These are phyloP conservation scores for Linepithema humile DNA, from an alignment of 1,140 invertebrate species.

Conservation along the genomic window DNA sequence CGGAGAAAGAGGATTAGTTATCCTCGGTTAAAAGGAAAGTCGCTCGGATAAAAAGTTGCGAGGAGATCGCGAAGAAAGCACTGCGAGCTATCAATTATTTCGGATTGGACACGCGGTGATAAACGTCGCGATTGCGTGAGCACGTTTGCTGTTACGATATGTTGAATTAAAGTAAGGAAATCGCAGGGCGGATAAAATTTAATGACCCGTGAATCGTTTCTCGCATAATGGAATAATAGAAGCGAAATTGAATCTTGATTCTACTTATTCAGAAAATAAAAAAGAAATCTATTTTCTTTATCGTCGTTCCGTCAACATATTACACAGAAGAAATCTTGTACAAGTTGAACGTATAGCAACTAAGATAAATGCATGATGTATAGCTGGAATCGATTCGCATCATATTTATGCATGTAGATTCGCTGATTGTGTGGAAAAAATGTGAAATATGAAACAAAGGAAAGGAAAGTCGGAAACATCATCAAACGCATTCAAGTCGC, in stretches of 20 bases:
- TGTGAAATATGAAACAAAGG: constrained; percentile 26
- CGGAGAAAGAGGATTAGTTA: background rate
- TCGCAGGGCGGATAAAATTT: background rate
- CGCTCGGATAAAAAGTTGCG: background rate
- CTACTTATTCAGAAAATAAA: background rate
- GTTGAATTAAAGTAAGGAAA: background rate
- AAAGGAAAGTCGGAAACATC: background rate
- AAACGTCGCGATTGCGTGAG: constrained; percentile 23
- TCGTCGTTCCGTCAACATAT: background rate
- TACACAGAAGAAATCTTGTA: background rate
- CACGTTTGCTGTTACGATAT: background rate
- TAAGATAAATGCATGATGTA: background rate
- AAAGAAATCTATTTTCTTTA: background rate
- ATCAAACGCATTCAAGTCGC: background rate
- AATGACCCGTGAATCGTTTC: background rate
- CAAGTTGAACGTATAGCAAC: background rate
- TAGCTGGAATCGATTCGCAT: background rate
- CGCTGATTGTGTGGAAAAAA: background rate
- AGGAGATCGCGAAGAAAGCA: constrained; percentile 3
- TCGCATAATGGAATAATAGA: background rate
- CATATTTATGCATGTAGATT: background rate
- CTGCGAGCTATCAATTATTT: constrained; percentile 25
- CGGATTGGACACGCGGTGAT: background rate
- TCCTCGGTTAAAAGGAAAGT: constrained; percentile 33
- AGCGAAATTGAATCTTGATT: background rate